Evolutionary conservation across 2,113 vertebrate species (phyloP), one percentile per base, ranked within the genome.

Genomic region (Micronisus gabar): DNA sequence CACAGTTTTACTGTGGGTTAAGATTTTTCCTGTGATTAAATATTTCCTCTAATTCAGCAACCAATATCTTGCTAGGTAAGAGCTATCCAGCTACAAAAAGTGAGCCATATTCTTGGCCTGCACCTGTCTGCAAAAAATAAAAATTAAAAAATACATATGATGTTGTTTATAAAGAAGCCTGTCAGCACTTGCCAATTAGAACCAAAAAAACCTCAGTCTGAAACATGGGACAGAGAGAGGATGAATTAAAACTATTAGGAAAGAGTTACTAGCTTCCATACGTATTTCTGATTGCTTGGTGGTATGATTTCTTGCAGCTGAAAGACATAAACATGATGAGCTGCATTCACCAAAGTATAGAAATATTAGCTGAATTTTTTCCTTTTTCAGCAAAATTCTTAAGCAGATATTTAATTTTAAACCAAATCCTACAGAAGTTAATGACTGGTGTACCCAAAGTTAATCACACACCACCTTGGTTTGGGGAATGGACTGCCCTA

Each of bases 201-300:
- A 88, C 15, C 6, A 66, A 87, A 92, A 91, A 58, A 47, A 11
- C 15, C 2, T 62, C 53, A 47, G 15, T 63, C 61, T 94, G 81
- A 91, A 73, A 36, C 21, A 81, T 8, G 55, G 27, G 62, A 87
- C 61, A 71, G 40, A 76, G 3, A 22, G 21, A 73, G 26, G 50
- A 90, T 85, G 82, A 82, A 70, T 92, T 94, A 81, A 97, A 96
- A 95, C 38, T 91, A 68, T 91, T 87, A 30, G 11, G 32, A 84
- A 53, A 53, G 30, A 68, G 13, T 81, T 92, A 47, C 58, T 76
- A 91, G 10, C 45, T 65, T 93, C 62, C 59, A 36, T 92, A 32
- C 10, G 15, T 89, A 95, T 88, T 96, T 96, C 67, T 91, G 86
- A 78, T 94, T 38, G 78, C 40, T 13, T 93, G 40, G 21, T 96